These are phyloP conservation scores for Myotis planiceps DNA, from an alignment of 2,797 vertebrate genomes.

Conservation along the genomic window DNA sequence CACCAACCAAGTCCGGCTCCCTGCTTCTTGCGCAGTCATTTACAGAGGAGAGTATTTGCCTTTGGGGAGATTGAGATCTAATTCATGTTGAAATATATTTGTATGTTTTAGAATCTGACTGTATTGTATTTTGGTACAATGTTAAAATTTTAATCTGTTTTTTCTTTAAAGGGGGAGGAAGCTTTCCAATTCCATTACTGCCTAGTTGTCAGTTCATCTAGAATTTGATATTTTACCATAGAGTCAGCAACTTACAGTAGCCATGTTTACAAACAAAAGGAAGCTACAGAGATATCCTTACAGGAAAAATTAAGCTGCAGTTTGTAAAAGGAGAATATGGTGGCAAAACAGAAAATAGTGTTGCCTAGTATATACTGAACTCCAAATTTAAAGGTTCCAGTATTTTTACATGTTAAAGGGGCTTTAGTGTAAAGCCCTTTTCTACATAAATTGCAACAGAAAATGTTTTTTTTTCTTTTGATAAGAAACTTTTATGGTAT, in stretches of 20 bases:
- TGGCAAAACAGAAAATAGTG: not conserved
- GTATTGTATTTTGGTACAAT: not conserved
- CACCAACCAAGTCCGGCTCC: constrained; percentile 72
- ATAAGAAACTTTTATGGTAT: constrained; percentile 73
- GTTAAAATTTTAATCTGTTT: constrained; percentile 33
- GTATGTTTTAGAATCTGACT: constrained; percentile 33
- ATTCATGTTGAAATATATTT: constrained; percentile 16
- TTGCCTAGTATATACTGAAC: not conserved
- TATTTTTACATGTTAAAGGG: constrained; percentile 65
- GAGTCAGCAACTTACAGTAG: not conserved
- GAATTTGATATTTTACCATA: constrained; percentile 14
- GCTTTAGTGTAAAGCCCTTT: constrained; percentile 59
- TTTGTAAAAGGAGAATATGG: not conserved
- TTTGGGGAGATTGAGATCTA: constrained; percentile 46
- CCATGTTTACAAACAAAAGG: constrained; percentile 19
- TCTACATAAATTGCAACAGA: constrained; percentile 63
- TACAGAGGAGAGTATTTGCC: constrained; percentile 49
- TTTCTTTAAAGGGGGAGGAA: constrained; percentile 49
- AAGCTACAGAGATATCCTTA: not conserved
- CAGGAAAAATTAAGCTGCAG: not conserved
- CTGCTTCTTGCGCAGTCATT: constrained; percentile 52
- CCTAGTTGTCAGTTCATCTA: not conserved
- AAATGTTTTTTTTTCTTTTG: constrained; percentile 65
- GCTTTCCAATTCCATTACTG: not conserved
- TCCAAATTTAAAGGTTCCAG: not conserved